These are phyloP conservation scores for Protaetia brevitarsis DNA, from an alignment of 1,140 invertebrate genomes.

Conservation along the genomic window DNA sequence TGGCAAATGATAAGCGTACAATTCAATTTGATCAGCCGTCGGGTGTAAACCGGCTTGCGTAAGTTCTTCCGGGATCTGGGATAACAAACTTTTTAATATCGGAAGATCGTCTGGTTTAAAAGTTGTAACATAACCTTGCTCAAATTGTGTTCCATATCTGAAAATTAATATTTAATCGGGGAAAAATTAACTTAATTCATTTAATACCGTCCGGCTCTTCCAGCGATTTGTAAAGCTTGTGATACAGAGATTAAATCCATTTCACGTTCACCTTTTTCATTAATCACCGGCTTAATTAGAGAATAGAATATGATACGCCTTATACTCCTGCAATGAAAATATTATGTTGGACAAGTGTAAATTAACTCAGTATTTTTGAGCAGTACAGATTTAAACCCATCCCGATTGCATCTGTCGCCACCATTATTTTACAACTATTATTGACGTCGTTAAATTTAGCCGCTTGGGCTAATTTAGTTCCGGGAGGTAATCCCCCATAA, in stretches of 20 bases:
- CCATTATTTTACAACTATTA: slow-evolving; percentile 92
- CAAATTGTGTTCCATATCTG: slow-evolving; percentile 74
- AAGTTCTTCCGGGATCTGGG: slow-evolving; percentile 69
- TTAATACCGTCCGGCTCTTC: slow-evolving; percentile 74
- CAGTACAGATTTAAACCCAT: slow-evolving; percentile 99
- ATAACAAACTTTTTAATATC: slow-evolving; percentile 69
- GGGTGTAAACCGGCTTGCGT: slow-evolving; percentile 90
- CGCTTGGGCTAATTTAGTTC: slow-evolving; percentile 93
- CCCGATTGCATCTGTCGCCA: slow-evolving; percentile 99
- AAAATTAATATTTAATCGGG: slow-evolving; percentile 19
- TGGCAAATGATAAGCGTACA: slow-evolving; percentile 96
- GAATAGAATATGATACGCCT: slow-evolving; percentile 95
- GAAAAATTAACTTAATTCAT: neutral
- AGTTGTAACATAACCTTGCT: slow-evolving; percentile 88
- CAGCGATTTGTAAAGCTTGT: slow-evolving; percentile 92
- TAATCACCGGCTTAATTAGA: slow-evolving; percentile 81
- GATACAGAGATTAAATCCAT: slow-evolving; percentile 89
- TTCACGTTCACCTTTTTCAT: slow-evolving; percentile 90
- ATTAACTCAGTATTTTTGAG: slow-evolving; percentile 7
- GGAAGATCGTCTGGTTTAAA: slow-evolving; percentile 81
- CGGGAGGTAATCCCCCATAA: slow-evolving; percentile 84
- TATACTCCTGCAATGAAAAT: slow-evolving; percentile 72
- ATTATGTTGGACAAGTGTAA: neutral
- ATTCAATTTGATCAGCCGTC: slow-evolving; percentile 96
- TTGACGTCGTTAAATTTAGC: slow-evolving; percentile 96